Percentiles rank a stretch among this genome's conserved stretches.
Conservation (phyloP, 2,888 invertebrate genomes). For the Diplolepis rosae region DNA sequence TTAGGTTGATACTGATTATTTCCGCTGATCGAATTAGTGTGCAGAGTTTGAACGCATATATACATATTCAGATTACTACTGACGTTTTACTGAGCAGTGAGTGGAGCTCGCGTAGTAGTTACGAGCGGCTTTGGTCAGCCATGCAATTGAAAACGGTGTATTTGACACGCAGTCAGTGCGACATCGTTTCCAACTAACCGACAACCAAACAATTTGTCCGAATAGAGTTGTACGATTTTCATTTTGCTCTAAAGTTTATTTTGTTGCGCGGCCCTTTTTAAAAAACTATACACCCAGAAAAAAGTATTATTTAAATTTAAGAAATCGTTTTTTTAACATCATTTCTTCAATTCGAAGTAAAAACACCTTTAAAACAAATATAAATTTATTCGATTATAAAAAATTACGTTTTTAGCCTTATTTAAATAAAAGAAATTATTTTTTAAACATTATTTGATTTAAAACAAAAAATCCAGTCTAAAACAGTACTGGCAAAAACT, state of each 20-base stretch:
- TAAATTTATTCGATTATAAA: too few relatives aligned
- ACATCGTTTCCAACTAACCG: slow-evolving; percentile 12
- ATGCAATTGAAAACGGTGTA: slow-evolving; percentile 8
- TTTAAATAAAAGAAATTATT: too few relatives aligned
- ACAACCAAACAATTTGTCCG: slow-evolving; percentile 1
- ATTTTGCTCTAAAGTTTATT: neutral
- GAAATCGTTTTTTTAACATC: too few relatives aligned
- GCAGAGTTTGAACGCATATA: neutral
- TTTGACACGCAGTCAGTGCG: slow-evolving; percentile 22
- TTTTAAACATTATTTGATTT: too few relatives aligned
- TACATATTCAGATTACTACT: slow-evolving; percentile 12
- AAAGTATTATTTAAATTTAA: too few relatives aligned
- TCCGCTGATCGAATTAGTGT: slow-evolving; percentile 25
- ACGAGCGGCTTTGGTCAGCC: slow-evolving; percentile 23
- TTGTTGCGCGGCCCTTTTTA: neutral
- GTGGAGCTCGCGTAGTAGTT: slow-evolving; percentile 16
- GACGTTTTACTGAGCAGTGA: neutral
- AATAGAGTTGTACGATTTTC: neutral
- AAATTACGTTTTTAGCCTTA: too few relatives aligned
- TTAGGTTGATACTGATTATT: slow-evolving; percentile 24
- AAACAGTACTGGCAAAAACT: too few relatives aligned
- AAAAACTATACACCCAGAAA: neutral
- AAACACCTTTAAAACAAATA: too few relatives aligned
- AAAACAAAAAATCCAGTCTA: too few relatives aligned
- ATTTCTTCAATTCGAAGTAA: too few relatives aligned